Evolutionary conservation across 2,797 vertebrate genomes (phyloP).

Genomic region (Poeciliopsis paucimaculata): DNA sequence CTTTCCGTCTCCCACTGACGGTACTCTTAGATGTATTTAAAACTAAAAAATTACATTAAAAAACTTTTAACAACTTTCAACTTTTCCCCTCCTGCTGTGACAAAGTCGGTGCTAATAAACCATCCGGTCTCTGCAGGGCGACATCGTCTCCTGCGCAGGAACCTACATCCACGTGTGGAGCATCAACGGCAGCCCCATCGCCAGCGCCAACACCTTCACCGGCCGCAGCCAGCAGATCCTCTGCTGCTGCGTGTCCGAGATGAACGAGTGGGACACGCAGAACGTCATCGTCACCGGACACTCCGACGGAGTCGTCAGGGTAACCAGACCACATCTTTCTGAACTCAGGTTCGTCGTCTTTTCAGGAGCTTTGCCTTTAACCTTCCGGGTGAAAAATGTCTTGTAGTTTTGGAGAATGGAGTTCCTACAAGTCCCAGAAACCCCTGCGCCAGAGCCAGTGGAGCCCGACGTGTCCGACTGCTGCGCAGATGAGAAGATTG

Average conservation of each 20-base stretch:
- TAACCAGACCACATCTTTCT: slow-evolving; percentile 53
- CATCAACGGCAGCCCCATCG: slow-evolving; percentile 95
- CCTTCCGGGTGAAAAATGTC: not conserved
- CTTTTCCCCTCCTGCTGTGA: not conserved
- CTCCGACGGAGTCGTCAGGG: slow-evolving; percentile 95
- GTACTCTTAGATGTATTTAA: too few relatives aligned
- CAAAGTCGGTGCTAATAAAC: not conserved
- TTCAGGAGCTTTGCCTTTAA: not conserved
- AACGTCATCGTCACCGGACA: slow-evolving; percentile 97
- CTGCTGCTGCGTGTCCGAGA: slow-evolving; percentile 97
- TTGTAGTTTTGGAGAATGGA: slow-evolving; percentile 98
- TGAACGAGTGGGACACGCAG: slow-evolving; percentile 99
- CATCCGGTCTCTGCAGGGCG: slow-evolving; percentile 81
- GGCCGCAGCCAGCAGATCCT: slow-evolving; percentile 95
- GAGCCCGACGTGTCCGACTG: slow-evolving; percentile 92
- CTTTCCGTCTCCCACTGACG: too few relatives aligned
- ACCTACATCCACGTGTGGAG: slow-evolving; percentile 98
- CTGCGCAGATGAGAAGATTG: slow-evolving; percentile 90
- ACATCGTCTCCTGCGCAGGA: slow-evolving; percentile 94
- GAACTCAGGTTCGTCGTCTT: too few relatives aligned
- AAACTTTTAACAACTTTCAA: too few relatives aligned
- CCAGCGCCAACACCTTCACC: slow-evolving; percentile 97
- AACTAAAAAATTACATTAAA: too few relatives aligned
- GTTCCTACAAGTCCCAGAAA: slow-evolving; percentile 98
- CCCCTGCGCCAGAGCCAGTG: slow-evolving; percentile 89